Evolutionary conservation across 2,113 vertebrate species (phyloP).

Genomic region (Syngnathoides biaculeatus): DNA sequence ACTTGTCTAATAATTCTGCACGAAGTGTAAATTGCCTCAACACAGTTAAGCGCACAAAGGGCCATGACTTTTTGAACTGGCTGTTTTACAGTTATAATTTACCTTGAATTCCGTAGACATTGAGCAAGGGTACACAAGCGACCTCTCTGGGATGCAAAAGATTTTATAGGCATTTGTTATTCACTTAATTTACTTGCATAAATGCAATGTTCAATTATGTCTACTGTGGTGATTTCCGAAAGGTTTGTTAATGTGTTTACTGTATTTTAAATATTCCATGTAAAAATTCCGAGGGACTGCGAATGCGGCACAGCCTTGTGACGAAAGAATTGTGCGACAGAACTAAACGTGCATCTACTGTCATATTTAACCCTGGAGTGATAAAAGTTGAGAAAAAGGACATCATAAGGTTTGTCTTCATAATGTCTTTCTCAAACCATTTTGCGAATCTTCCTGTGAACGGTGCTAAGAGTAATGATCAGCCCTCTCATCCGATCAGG

Average conservation of each 20-base stretch:
- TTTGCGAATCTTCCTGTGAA: conserved; percentile 34
- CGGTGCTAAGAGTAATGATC: background rate
- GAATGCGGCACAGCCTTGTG: background rate
- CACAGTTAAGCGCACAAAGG: too few species aligned
- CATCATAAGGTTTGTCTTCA: background rate
- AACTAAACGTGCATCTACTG: too few species aligned
- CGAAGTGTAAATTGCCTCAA: too few species aligned
- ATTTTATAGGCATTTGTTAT: background rate
- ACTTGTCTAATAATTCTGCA: too few species aligned
- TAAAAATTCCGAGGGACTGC: background rate
- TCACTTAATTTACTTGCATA: background rate
- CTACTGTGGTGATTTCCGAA: background rate
- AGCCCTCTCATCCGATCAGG: conserved; percentile 7
- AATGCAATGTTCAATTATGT: background rate
- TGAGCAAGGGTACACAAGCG: background rate
- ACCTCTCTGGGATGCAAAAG: background rate
- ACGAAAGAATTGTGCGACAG: background rate
- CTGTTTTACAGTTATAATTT: too few species aligned
- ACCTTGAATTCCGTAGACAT: too few species aligned
- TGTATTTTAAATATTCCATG: background rate
- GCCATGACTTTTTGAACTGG: too few species aligned
- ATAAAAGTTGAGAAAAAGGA: background rate
- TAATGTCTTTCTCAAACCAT: conserved; percentile 52
- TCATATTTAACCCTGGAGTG: background rate
- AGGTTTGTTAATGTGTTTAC: background rate